A percentile compares a stretch with the other conserved stretches of the same genome.
These are phyloP conservation scores for Agelas oroides DNA, from an alignment of 37 sponge, comb jelly and placozoan species.

Conservation along the genomic window DNA sequence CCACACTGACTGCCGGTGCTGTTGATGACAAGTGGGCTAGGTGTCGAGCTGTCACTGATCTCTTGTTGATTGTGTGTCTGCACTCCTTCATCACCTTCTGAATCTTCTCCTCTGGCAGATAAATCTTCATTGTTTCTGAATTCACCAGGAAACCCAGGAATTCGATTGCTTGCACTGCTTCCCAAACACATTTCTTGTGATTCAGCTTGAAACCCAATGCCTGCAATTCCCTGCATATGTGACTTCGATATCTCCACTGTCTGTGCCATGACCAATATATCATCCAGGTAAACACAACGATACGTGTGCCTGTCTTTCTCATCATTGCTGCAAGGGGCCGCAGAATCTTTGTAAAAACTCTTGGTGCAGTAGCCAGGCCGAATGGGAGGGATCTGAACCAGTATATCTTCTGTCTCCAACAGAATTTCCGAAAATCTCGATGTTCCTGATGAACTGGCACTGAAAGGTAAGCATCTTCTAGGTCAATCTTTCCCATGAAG, in stretches of 20 bases:
- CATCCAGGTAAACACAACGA: too few species aligned
- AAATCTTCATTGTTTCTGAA: background rate
- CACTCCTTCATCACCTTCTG: too few species aligned
- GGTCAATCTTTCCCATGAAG: constrained; percentile 26
- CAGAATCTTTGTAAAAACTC: constrained; percentile 49
- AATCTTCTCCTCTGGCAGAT: too few species aligned
- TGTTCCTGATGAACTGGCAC: constrained; percentile 11
- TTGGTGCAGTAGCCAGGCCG: constrained; percentile 44
- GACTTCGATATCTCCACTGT: too few species aligned
- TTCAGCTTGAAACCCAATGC: too few species aligned
- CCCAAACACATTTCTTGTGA: too few species aligned
- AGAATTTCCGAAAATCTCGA: background rate
- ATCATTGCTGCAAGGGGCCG: constrained; percentile 18
- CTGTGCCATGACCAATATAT: too few species aligned
- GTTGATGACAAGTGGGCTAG: constrained; percentile 8
- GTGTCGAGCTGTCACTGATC: too few species aligned
- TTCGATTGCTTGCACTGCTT: too few species aligned
- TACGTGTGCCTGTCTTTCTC: too few species aligned
- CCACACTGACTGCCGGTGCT: constrained; percentile 16
- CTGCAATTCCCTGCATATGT: too few species aligned
- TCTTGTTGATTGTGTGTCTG: too few species aligned
- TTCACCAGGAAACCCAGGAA: constrained; percentile 40
- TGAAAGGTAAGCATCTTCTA: constrained; percentile 42
- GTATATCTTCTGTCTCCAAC: background rate
- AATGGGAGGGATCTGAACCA: constrained; percentile 49